Conservation (phyloP, 2,797 vertebrate species). For the Somateria mollissima region DNA sequence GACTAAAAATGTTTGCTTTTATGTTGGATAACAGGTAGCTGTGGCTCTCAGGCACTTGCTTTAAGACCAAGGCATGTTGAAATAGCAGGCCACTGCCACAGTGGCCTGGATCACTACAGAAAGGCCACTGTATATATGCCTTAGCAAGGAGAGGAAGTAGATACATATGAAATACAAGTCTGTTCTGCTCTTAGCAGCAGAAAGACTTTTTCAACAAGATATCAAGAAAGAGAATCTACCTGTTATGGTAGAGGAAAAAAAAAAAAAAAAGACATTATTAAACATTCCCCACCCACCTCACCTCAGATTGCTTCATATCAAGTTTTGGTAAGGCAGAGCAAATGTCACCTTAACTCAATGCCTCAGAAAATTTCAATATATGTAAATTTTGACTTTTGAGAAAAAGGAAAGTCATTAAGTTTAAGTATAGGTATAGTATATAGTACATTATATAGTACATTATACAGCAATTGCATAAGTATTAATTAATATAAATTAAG, state of each 20-base stretch:
- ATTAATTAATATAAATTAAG: no score
- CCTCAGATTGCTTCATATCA: background rate
- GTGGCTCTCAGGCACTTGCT: background rate
- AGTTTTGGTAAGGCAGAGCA: background rate
- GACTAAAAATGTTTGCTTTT: background rate
- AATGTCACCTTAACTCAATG: background rate
- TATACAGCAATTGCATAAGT: no score
- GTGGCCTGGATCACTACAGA: background rate
- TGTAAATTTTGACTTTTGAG: background rate
- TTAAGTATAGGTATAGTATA: background rate
- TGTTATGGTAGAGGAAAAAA: background rate
- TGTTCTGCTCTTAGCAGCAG: background rate
- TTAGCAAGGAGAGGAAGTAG: background rate
- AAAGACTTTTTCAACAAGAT: background rate
- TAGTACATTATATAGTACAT: no score
- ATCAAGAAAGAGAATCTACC: background rate
- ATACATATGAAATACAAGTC: accelerated
- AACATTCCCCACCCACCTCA: background rate
- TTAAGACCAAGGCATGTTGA: background rate
- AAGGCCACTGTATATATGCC: background rate
- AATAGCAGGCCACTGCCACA: background rate
- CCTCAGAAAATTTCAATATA: background rate
- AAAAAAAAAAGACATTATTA: background rate
- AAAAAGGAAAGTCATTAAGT: background rate
- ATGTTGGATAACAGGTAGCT: background rate